Percentiles rank a stretch among this genome's conserved stretches.
Evolutionary conservation across 2,888 invertebrate genomes (phyloP).

Genomic region (Cyclophora punctaria): DNA sequence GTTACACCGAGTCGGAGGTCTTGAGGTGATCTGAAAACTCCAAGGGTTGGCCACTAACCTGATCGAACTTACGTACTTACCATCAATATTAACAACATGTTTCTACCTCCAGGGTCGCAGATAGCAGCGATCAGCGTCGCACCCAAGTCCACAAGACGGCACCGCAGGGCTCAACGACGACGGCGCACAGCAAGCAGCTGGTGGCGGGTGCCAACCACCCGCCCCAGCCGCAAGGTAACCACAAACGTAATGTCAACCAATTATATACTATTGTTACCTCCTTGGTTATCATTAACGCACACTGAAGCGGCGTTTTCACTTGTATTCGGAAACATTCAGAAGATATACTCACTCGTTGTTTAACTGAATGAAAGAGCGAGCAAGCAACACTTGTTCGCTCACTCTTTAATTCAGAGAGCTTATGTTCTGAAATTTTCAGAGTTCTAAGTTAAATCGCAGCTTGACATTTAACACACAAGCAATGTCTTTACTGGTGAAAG

Average conservation of each 20-base stretch:
- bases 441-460: no score
- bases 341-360: no score
- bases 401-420: no score
- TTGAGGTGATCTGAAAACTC: no score
- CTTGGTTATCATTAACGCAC: slow-evolving; percentile 10
- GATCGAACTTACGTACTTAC: background rate
- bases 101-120: slow-evolving; percentile 56
- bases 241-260: slow-evolving; percentile 68
- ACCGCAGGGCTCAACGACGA: slow-evolving; percentile 78
- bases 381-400: no score
- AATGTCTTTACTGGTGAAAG: no score
- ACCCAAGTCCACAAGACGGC: slow-evolving; percentile 52
- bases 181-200: slow-evolving; percentile 87
- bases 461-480: no score
- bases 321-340: no score
- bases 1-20: no score
- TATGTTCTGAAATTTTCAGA: no score
- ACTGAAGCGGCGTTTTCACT: no score
- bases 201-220: slow-evolving; percentile 83
- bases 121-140: slow-evolving; percentile 58
- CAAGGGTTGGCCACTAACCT: background rate
- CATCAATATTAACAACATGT: background rate
- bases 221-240: slow-evolving; percentile 78
- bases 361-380: no score
- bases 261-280: slow-evolving; percentile 46